Evolutionary conservation across 2,113 vertebrate species (phyloP), one percentile per base, ranked within the genome.

Genomic region (Oplegnathus fasciatus): DNA sequence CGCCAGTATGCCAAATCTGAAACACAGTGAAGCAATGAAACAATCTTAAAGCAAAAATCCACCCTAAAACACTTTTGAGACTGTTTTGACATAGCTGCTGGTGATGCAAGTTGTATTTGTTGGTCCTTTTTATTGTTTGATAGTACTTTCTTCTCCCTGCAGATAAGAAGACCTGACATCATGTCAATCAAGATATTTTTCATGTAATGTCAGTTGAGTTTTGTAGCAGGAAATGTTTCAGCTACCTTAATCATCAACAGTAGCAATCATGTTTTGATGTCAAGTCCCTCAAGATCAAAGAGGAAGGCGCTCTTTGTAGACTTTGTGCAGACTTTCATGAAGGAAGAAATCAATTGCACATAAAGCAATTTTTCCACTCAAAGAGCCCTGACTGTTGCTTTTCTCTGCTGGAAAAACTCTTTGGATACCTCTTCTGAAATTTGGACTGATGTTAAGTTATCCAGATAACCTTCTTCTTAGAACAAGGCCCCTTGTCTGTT

Each of bases 11-110:
- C 81, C 82, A 87, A 86, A 83, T 82, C 54, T 80, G 77, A 86
- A 72, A 57, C 71, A 73, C 64, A 81, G 22, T 20, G 22, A 82
- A 84, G 20, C 34, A 46, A 79, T 54, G 42, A 61, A 90, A 48
- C 40, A 5, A 62, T 57, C 78, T 89, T 80, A 83, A 83, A 89
- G 80, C 6, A 75, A 84, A 84, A 84, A 69, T 83, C 80, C 79
- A 78, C 75, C 68, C 75, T 14, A 9, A 65, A 58, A 32, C 18
- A 42, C 7, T 67, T 37, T 18, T 9, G 15, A 26, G 10, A 65
- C 18, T 13, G 9, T 15, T 80, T 50, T 22, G 1, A 66, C 69
- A 26, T 14, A 30, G n/a, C 24, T 50, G 14, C 32, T 34, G 37
- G 20, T 50, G 40, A 48, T 68, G 20, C 61, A 70, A 4, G 37